Evolutionary conservation across 2,113 vertebrate species (phyloP), one percentile per base, ranked within the genome.

Genomic region (Neotoma lepida): DNA sequence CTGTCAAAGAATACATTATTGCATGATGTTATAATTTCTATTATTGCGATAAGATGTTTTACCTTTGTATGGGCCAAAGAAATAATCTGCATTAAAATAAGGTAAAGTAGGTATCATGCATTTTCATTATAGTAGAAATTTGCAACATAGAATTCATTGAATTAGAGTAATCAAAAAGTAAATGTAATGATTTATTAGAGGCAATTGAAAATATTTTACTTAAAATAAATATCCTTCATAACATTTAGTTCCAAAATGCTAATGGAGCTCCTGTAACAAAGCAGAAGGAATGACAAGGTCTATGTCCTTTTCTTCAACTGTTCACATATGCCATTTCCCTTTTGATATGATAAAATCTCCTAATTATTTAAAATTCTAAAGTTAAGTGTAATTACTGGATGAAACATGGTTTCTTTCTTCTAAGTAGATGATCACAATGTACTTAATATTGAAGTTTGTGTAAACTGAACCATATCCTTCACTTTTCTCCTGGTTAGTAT

Each of bases 1-100:
- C 22, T 93, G 63, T 51, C 78, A 91, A 82, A 51, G n/a, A 93
- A 93, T 80, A 35, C 26, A 86, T 39, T 90, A 87, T 86, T 51
- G 80, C 10, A 66, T 39, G 78, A 63, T 91, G 89, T 74, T 68
- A 14, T 54, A 61, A 94, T 41, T 93, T 70, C 39, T 88, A 28
- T 74, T 90, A 18, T n/a, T 54, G 33, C 3, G 18, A 22, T 8
- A 24, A 26, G 17, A 81, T 22, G 18, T 2, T 80, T 54, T 80
- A 56, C 18, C 18, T 81, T 39, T n/a, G 58, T 35, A 20, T 35
- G 33, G 33, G 30, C 9, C 33, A 80, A 54, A 49, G 77, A n/a
- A 80, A 20, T 54, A 35, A 51, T 54, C 18, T 80, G 49, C 17
- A 54, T 22, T 54, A 54, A 54, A 78, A n/a, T 51, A n/a, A 54